Conservation (phyloP, 2,797 vertebrate genomes). For the Notoglanidium macrostoma region DNA sequence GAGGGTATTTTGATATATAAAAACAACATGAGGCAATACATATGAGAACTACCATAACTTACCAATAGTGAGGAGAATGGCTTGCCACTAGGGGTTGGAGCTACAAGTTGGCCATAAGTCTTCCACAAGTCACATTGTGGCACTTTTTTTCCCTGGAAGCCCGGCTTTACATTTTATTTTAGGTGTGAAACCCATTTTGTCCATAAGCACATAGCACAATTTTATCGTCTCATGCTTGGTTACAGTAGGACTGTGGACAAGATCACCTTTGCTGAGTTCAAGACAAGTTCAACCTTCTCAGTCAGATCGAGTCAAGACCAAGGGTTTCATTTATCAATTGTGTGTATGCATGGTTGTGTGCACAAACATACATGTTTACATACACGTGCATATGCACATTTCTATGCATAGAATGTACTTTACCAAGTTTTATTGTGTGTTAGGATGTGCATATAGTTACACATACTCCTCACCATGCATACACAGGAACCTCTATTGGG, state of each 20-base stretch:
- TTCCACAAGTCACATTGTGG: neutral
- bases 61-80: neutral
- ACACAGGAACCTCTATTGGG: neutral
- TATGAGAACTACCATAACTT: neutral
- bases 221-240: neutral
- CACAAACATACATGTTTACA: neutral
- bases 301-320: neutral
- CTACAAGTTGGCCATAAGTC: slow-evolving; percentile 1
- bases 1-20: neutral
- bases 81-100: neutral
- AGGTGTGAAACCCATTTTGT: neutral
- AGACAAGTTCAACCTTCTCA: neutral
- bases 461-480: neutral
- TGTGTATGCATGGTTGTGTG: neutral
- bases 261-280: slow-evolving; percentile 6
- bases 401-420: neutral
- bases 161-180: slow-evolving; percentile 7
- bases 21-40: neutral
- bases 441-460: neutral
- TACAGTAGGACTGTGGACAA: neutral
- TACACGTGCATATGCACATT: neutral
- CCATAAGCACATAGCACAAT: neutral
- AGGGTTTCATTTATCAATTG: neutral
- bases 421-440: neutral
- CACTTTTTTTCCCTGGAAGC: neutral